A percentile compares a stretch with the other conserved stretches of the same genome.
Evolutionary conservation across 2,797 vertebrate species (phyloP).

Genomic region (Pelobates cultripes): DNA sequence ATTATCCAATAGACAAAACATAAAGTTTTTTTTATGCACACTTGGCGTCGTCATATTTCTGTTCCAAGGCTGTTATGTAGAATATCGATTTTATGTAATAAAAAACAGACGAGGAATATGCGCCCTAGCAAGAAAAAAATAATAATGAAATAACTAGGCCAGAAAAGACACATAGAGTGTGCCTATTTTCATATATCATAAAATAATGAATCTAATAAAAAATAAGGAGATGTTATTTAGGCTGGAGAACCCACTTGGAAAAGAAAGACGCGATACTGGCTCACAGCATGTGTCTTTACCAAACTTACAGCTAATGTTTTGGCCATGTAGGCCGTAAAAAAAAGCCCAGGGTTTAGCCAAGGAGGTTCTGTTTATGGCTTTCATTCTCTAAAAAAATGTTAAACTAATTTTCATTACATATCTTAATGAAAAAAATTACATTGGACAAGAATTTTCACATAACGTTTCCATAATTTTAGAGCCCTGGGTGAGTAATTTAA

Average conservation of each 20-base stretch:
- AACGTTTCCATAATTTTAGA: slow-evolving; percentile 5
- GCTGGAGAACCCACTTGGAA: slow-evolving; percentile 42
- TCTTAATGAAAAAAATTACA: slow-evolving; percentile 23
- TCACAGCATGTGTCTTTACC: slow-evolving; percentile 20
- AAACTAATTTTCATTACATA: slow-evolving; percentile 46
- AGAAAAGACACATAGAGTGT: slow-evolving; percentile 50
- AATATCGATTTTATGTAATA: slow-evolving; percentile 51
- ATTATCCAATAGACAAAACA: slow-evolving; percentile 55
- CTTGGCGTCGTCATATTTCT: slow-evolving; percentile 41
- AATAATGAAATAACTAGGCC: slow-evolving; percentile 5
- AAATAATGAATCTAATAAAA: slow-evolving; percentile 42
- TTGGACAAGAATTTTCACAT: background rate
- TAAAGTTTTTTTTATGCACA: slow-evolving; percentile 31
- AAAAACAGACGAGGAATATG: slow-evolving; percentile 50
- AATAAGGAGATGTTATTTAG: slow-evolving; percentile 43
- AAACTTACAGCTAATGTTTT: slow-evolving; percentile 28
- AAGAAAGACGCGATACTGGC: slow-evolving; percentile 21
- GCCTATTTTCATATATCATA: slow-evolving; percentile 51
- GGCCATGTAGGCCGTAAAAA: slow-evolving; percentile 21
- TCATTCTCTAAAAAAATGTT: slow-evolving; percentile 28
- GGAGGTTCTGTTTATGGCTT: slow-evolving; percentile 30
- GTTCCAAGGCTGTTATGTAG: slow-evolving; percentile 42
- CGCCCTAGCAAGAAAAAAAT: slow-evolving; percentile 26
- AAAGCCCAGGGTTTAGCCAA: slow-evolving; percentile 26
- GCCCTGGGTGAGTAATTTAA: background rate